phyloP scores from a whole-genome alignment of 2,888 invertebrate species.

The Amphipoea oculea region DNA sequence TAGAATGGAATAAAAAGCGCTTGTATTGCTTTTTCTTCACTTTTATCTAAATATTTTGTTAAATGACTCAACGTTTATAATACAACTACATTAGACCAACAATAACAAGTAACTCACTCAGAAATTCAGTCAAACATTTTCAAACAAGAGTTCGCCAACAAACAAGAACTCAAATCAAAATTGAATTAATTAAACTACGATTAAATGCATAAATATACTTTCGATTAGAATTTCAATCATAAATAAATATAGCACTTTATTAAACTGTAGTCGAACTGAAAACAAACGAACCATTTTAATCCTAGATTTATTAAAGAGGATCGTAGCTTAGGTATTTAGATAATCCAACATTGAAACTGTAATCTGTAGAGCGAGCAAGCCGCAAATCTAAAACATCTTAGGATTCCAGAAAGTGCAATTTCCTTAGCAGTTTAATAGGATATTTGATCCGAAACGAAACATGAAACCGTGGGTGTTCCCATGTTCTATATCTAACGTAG shows the following conservation, averaged over 20 bases:
- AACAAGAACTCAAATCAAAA: conserved; percentile 56
- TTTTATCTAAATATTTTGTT: conserved; percentile 3
- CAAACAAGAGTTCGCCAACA: conserved; percentile 21
- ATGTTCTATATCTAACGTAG: conserved; percentile 8
- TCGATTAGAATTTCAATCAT: conserved; percentile 36
- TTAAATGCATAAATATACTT: conserved; percentile 25
- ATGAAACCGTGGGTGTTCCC: conserved; percentile 26
- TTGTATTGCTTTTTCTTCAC: neutral
- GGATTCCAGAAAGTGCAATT: conserved; percentile 60
- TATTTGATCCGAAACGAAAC: conserved; percentile 68
- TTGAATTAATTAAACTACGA: conserved; percentile 52
- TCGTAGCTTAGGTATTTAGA: conserved; percentile 37
- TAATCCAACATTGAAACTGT: conserved; percentile 38
- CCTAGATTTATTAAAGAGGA: conserved; percentile 33
- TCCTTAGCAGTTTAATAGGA: conserved; percentile 67
- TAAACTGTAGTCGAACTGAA: conserved; percentile 28
- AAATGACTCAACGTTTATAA: neutral
- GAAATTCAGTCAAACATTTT: conserved; percentile 24
- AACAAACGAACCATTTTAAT: conserved; percentile 32
- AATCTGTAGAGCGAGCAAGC: conserved; percentile 42
- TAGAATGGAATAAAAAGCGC: too few species aligned
- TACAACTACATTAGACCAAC: conserved; percentile 10
- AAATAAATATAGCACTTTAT: conserved; percentile 36
- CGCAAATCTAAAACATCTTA: conserved; percentile 33
- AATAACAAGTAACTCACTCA: conserved; percentile 24